Evolutionary conservation across 2,797 vertebrate genomes (phyloP), one percentile per base, ranked within the genome.

Genomic region (Tenualosa thibaudeaui): DNA sequence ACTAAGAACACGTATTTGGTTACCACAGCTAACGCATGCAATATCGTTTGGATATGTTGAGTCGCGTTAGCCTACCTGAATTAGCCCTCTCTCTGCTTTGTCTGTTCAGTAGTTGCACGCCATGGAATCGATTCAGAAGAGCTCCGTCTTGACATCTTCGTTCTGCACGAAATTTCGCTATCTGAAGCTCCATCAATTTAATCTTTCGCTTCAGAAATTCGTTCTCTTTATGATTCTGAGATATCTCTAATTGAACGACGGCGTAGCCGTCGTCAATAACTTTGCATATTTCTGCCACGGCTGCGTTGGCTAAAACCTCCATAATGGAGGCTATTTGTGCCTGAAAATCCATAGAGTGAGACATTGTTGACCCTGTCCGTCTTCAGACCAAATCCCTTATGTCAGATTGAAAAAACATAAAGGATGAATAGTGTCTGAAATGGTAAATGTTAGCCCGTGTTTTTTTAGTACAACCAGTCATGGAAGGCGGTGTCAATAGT

Each of bases 241-340:
- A 78, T 40, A 78, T 78, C 19, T 78, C 71, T 40, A 78, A 43
- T 22, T 78, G 71, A 78, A 78, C 71, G 40, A 78, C 71, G 71
- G 71, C 71, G 17, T 78, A 78, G 71, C 71, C 71, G 19, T 78
- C 71, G 71, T 78, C 71, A 78, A 78, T 40, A 78, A 78, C 71
- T 78, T 78, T 78, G 43, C 71, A 78, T 78, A 78, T 78, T 78
- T 78, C 71, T 78, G 71, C 71, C 17, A 78, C 71, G 40, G 71
- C 71, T 22, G 71, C 71, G 40, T 78, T 78, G 37, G 71, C 71
- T 3, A 78, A 19, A 19, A 78, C 71, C 71, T 78, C 71, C 71
- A 78, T 78, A 46, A 78, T 78, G 43, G 71, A 78, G 6, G 71
- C 71, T 19, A 78, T 46, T 78, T 78, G 71, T 40, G 37, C 40